A percentile compares a stretch with the other conserved stretches of the same genome.
Conservation (phyloP, 2,888 invertebrate species). For the Cheiracanthium punctorium region DNA sequence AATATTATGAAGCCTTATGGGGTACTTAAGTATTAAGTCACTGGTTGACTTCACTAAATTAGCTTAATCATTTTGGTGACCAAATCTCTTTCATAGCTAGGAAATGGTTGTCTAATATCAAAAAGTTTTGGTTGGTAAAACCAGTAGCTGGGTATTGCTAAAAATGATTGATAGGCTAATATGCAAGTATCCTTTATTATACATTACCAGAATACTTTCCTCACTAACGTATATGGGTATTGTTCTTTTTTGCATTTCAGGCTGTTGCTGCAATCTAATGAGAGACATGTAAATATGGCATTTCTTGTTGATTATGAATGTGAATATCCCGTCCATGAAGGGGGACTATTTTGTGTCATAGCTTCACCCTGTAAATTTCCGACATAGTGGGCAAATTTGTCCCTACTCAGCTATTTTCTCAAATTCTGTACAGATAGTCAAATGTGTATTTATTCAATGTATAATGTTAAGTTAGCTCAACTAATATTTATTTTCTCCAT, state of each 20-base stretch:
- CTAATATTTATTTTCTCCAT: slow-evolving; percentile 60
- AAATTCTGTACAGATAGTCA: slow-evolving; percentile 65
- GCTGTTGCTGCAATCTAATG: neutral
- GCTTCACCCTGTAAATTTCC: slow-evolving; percentile 68
- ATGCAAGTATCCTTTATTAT: too few relatives aligned
- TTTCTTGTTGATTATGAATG: slow-evolving; percentile 53
- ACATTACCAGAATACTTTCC: too few relatives aligned
- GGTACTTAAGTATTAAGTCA: too few relatives aligned
- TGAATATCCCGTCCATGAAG: slow-evolving; percentile 68
- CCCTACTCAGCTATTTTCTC: slow-evolving; percentile 68
- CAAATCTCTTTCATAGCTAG: too few relatives aligned
- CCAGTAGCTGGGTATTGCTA: too few relatives aligned
- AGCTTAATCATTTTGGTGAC: too few relatives aligned
- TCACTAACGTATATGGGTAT: too few relatives aligned
- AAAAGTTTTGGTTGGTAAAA: too few relatives aligned
- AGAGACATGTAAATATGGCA: slow-evolving; percentile 53
- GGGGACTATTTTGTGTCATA: slow-evolving; percentile 68
- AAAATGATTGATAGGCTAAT: too few relatives aligned
- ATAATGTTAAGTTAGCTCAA: slow-evolving; percentile 45
- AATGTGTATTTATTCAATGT: slow-evolving; percentile 62
- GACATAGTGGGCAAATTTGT: slow-evolving; percentile 62
- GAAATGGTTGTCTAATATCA: too few relatives aligned
- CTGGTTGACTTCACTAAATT: too few relatives aligned
- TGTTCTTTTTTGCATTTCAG: neutral
- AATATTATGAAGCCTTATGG: too few relatives aligned